These are phyloP conservation scores for Kryptolebias ocellatus DNA, from an alignment of 2,797 vertebrate genomes.

Conservation along the genomic window DNA sequence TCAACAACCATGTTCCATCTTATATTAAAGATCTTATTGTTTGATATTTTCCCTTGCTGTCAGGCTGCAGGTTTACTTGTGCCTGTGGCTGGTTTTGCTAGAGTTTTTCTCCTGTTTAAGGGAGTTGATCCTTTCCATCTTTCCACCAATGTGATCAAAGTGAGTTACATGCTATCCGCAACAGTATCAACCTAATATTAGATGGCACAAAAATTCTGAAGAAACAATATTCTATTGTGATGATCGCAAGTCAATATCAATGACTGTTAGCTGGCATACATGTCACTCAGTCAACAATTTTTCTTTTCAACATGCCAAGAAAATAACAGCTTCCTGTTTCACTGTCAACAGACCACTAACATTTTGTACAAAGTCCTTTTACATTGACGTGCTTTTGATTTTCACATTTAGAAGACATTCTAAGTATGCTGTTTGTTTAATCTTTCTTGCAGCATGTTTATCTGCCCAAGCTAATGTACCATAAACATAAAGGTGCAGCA, in stretches of 20 bases:
- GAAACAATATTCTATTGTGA: background rate
- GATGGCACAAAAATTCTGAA: background rate
- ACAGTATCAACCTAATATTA: background rate
- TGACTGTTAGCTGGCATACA: background rate
- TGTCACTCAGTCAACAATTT: background rate
- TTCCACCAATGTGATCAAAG: background rate
- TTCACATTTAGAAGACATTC: no score
- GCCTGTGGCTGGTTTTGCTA: no score
- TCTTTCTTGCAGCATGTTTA: background rate
- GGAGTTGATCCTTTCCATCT: no score
- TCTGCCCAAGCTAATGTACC: background rate
- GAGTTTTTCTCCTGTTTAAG: no score
- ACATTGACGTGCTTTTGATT: background rate
- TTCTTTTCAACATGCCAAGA: background rate
- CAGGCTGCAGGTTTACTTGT: no score
- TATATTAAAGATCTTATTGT: no score
- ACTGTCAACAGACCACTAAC: background rate
- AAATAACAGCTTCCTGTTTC: background rate
- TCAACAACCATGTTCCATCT: no score
- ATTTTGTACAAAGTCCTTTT: no score
- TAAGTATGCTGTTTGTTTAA: background rate
- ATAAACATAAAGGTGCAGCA: slow-evolving; percentile 12
- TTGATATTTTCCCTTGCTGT: no score
- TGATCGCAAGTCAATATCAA: background rate
- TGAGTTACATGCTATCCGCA: background rate